phyloP scores from a whole-genome alignment of 2,888 invertebrate species.

The Heliothis peltigera region DNA sequence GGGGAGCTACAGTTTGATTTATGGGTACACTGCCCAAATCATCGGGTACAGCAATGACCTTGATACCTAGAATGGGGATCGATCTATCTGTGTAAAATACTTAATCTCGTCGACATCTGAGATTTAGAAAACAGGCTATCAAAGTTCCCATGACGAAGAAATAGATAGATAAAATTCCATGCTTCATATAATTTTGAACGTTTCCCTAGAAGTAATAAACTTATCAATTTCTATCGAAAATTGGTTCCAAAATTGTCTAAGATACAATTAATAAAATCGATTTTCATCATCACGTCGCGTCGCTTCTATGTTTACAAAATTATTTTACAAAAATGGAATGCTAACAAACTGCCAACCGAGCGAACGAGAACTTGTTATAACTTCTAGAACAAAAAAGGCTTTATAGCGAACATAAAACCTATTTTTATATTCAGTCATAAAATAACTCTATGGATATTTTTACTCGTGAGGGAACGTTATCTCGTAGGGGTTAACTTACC shows the following conservation, averaged over 20 bases:
- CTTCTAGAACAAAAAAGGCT: neutral
- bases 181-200: too few species aligned
- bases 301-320: slow-evolving; percentile 9
- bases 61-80: too few species aligned
- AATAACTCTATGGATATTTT: neutral
- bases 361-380: slow-evolving; percentile 5
- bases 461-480: neutral
- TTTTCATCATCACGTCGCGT: neutral
- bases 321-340: slow-evolving; percentile 10
- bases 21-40: too few species aligned
- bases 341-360: slow-evolving; percentile 7
- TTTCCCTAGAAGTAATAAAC: neutral
- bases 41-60: too few species aligned
- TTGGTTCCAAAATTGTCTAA: neutral
- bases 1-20: too few species aligned
- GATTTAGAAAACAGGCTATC: too few species aligned
- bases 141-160: too few species aligned
- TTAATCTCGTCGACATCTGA: too few species aligned
- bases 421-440: neutral
- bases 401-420: neutral
- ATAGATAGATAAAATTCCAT: too few species aligned
- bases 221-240: neutral
- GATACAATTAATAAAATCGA: neutral
- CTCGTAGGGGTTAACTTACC: too few species aligned
- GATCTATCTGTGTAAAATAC: too few species aligned